Percentiles rank a stretch among this genome's conserved stretches.
Evolutionary conservation across 2,888 invertebrate genomes (phyloP).

Genomic region (Leucoma salicis): DNA sequence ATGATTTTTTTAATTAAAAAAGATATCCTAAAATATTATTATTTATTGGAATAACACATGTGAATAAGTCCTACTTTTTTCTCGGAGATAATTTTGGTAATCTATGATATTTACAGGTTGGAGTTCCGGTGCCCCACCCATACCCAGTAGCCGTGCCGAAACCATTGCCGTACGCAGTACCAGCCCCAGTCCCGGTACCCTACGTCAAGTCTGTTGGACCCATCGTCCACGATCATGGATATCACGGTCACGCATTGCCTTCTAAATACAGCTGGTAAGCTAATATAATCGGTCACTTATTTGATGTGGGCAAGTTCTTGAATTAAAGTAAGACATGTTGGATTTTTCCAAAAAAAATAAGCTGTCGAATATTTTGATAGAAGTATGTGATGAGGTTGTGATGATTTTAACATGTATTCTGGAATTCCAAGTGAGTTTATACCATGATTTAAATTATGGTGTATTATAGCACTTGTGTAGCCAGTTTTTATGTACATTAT

Average conservation of each 20-base stretch:
- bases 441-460: conserved; percentile 11
- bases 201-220: conserved; percentile 46
- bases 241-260: conserved; percentile 35
- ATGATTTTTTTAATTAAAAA: too few species aligned
- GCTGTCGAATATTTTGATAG: background rate
- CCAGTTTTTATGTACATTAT: background rate
- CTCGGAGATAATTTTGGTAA: too few species aligned
- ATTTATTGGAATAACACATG: too few species aligned
- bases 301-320: conserved; percentile 24
- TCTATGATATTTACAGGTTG: conserved; percentile 66
- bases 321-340: background rate
- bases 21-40: too few species aligned
- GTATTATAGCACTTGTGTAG: conserved; percentile 25
- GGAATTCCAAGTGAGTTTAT: conserved; percentile 23
- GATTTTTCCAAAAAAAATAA: background rate
- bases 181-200: conserved; percentile 60
- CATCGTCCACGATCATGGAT: conserved; percentile 33
- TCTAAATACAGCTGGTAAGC: conserved; percentile 54
- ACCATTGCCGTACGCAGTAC: conserved; percentile 68
- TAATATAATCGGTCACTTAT: conserved; percentile 23
- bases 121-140: conserved; percentile 71
- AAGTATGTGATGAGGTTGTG: background rate
- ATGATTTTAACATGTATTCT: background rate
- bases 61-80: too few species aligned
- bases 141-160: conserved; percentile 72